Evolutionary conservation across 2,797 vertebrate species (phyloP), one percentile per base, ranked within the genome.

Genomic region (Hipposideros larvatus): DNA sequence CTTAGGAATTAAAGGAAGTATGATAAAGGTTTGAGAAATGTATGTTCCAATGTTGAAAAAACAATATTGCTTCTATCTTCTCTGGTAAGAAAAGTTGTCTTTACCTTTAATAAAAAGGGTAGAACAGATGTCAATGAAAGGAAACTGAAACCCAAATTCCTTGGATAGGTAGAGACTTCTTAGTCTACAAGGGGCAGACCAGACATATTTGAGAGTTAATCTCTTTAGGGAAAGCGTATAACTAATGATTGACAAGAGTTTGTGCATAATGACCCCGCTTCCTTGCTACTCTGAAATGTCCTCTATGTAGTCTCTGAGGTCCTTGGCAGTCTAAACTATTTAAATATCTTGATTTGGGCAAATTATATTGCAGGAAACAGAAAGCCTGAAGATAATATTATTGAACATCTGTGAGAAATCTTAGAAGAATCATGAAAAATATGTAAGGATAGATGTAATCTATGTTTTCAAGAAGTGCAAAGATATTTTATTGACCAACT

Each of bases 301-400:
- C 1, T 24, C 13, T 53, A 1, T 26, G 8, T 3, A 63, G 26
- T 8, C 9, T 61, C 28, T 77, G 24, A 43, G 16, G 28, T 59
- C 11, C 63, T 89, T 31, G n/a, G n/a, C 5, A 22, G 8, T 77
- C 15, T 26, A 57, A 89, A 68, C 19, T 78, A 7, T 61, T 80
- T 68, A 90, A 87, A 83, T 90, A 46, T 53, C 10, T 90, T 65
- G 18, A 65, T 71, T 80, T 21, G 24, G 55, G 77, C 5, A 46
- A 83, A 88, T 43, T 88, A 26, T 61, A 80, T 63, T 96, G 3
- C 13, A 80, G 26, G 31, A 93, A 95, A 83, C 3, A 86, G 18
- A 66, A 66, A 70, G 80, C 5, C 41, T 93, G 37, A 61, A 82
- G 55, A 78, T 14, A 8, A 22, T 55, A 70, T 79, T 46, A 80